Evolutionary conservation across 2,888 invertebrate genomes (phyloP).

Genomic region (Eueremaeus valkanovi): DNA sequence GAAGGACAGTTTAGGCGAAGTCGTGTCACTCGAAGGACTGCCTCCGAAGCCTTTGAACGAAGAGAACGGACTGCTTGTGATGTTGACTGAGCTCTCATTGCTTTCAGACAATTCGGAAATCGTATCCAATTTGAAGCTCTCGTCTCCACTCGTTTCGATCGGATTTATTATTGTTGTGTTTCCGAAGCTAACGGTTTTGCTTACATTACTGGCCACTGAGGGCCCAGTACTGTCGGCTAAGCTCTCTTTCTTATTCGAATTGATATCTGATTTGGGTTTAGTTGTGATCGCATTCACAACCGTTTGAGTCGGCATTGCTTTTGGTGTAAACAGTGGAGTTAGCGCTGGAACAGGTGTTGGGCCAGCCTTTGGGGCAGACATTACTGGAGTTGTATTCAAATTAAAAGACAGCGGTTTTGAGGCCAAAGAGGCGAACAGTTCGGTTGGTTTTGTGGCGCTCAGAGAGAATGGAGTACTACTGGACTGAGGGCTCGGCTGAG

Average conservation of each 20-base stretch:
- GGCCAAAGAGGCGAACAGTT: not conserved
- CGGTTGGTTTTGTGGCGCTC: not conserved
- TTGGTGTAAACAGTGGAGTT: not conserved
- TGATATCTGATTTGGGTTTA: not conserved
- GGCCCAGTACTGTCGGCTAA: not conserved
- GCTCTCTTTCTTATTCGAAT: not conserved
- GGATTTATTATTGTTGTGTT: constrained; percentile 14
- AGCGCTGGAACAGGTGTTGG: not conserved
- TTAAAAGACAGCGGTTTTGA: not conserved
- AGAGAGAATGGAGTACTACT: too few species aligned
- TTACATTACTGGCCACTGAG: not conserved
- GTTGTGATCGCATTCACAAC: not conserved
- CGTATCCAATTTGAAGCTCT: not conserved
- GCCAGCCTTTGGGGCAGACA: not conserved
- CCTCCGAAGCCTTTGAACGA: constrained; percentile 12
- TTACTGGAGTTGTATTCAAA: not conserved
- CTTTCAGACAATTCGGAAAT: not conserved
- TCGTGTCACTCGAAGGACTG: not conserved
- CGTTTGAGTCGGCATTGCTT: not conserved
- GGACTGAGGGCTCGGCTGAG: too few species aligned
- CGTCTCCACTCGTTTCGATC: not conserved
- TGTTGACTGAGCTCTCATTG: not conserved
- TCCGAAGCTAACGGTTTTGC: constrained; percentile 15
- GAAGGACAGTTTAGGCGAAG: not conserved
- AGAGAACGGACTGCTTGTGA: not conserved